Evolutionary conservation across 2,888 invertebrate species (phyloP), one percentile per base, ranked within the genome.

Genomic region (Apantesis nais): DNA sequence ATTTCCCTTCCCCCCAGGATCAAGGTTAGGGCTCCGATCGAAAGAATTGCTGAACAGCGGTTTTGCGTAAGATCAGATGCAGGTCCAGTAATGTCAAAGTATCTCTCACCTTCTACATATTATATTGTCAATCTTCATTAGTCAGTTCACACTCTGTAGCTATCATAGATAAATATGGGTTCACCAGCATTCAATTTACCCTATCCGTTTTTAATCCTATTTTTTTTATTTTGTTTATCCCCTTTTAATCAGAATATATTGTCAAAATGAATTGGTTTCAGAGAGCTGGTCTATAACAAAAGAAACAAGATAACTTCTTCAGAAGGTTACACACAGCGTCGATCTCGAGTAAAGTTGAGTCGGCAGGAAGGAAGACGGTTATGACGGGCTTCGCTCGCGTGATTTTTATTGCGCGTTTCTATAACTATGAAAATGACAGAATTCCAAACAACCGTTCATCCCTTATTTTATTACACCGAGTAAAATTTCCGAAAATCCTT

Each of bases 291-390:
- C 48, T 22, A 19, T 52, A 11, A 52, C n/a, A 52, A 48, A 52
- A 19, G 19, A 52, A 52, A 52, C 9, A n/a, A 52, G 1, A 9
- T n/a, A 52, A 52, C n/a, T n/a, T n/a, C n/a, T 52, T 52, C 9
- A 22, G 19, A 48, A 48, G 22, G 34, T 34, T 5, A 48, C 4
- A 52, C n/a, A n/a, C 11, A 11, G 48, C n/a, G 22, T 8, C 22
- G 48, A 52, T n/a, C n/a, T 52, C 22, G 48, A 52, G n/a, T 52
- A 52, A 52, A 52, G n/a, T n/a, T 52, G 48, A 52, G n/a, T 52
- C 0, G 48, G 48, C 48, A 52, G 48, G 48, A 52, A 52, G 48
- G n/a, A 11, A 0, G 48, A 5, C 22, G n/a, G n/a, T 52, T 52
- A 52, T 11, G 48, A n/a, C n/a, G 48, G 11, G 48, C n/a, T 52